Base-by-base conservation (phyloP, 35 echinoderm and acorn worm species). In the Apostichopus californicus region DNA sequence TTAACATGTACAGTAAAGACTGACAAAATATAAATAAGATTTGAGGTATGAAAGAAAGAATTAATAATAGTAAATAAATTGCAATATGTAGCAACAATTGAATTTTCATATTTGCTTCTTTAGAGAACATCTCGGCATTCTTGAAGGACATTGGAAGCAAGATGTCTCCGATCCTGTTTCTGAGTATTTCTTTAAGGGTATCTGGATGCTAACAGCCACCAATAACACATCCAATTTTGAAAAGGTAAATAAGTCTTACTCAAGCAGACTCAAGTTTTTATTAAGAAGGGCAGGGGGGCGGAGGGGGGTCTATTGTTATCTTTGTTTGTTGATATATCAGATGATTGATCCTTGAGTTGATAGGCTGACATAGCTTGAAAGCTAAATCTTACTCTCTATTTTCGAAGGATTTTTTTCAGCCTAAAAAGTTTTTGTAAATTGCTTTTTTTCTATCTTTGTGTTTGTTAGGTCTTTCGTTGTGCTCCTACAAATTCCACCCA, bases 121-220 rank as follows among this genome's bases (percentile, higher is more conserved):
- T 55, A 99, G 97, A 53, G 97, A 99, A 78, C 97, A 99, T 92
- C 91, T 99, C 26, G 97, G 97, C 58, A 85, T 99, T 9, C 77
- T 99, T 9, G 61, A 90, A 58, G 96, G 94, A 14, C 26, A 94
- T 12, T 77, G 87, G 6, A 88, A 95, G 23, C 78, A 94, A 20
- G 95, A 95, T 86, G 79, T 99, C 9, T 87, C 91, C 5, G 97
- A 99, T 65, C 97, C 97, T 54, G 93, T 96, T 11, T 96, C 93
- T n/a, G 93, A 99, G 72, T 87, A 65, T 22, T 99, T 99, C 90
- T 99, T 94, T 79, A 92, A 99, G 34, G 91, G 77, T 8, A 90
- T 94, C 0, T 96, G 93, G 93, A 94, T 89, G 81, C 94, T 92
- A 8, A 89, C 92, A 58, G 97, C 97, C 52, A 87, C 77, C 46